Evolutionary conservation across 2,113 vertebrate genomes (phyloP).

Genomic region (Neodon shergylaensis): DNA sequence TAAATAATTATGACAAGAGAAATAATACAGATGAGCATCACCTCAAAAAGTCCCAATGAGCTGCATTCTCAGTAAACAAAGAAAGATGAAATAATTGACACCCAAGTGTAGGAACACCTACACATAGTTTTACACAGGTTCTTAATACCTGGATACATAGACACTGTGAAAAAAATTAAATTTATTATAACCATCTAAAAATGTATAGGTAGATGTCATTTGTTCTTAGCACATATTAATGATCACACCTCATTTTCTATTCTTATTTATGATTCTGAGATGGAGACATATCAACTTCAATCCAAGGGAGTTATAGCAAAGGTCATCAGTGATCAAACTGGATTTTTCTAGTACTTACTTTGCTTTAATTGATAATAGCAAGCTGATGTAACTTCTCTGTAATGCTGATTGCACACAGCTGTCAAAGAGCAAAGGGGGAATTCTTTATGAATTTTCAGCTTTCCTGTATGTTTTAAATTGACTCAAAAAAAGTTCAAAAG

Average conservation of each 20-base stretch:
- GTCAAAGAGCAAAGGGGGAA: background rate
- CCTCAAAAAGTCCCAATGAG: background rate
- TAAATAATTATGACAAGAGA: background rate
- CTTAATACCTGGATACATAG: background rate
- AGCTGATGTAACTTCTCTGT: background rate
- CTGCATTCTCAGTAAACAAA: background rate
- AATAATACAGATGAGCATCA: background rate
- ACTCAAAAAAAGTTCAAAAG: background rate
- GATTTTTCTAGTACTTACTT: background rate
- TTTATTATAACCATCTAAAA: background rate
- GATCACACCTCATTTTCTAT: background rate
- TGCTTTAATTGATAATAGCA: background rate
- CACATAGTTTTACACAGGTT: background rate
- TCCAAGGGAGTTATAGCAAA: background rate
- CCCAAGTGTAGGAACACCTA: rapidly evolving
- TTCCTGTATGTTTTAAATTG: background rate
- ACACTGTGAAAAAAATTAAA: background rate
- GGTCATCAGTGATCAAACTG: background rate
- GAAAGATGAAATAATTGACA: background rate
- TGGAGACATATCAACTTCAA: background rate
- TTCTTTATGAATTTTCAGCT: background rate
- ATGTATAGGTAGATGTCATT: background rate
- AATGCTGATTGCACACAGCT: background rate
- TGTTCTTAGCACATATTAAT: background rate
- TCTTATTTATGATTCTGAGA: background rate